Percentiles rank a stretch among this genome's conserved stretches.
phyloP scores from a whole-genome alignment of 2,797 vertebrate genomes.

The Huso huso region DNA sequence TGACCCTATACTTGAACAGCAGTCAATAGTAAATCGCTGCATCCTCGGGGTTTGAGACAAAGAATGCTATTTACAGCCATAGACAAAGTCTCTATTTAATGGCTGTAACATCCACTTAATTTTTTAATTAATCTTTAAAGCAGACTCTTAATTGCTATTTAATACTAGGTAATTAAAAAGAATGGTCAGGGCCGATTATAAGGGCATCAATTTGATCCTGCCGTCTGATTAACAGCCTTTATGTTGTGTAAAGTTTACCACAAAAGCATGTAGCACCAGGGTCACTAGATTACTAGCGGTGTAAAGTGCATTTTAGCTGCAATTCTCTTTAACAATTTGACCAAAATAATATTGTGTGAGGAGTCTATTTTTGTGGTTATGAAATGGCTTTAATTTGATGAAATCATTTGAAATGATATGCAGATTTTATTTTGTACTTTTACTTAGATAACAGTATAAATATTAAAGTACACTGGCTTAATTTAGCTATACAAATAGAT shows the following conservation, averaged over 20 bases:
- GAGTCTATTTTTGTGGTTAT: constrained; percentile 29
- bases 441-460: not conserved
- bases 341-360: constrained; percentile 48
- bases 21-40: constrained; percentile 81
- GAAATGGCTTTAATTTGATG: constrained; percentile 33
- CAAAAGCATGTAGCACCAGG: constrained; percentile 39
- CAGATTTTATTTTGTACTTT: not conserved
- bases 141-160: constrained; percentile 71
- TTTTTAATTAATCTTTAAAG: constrained; percentile 55
- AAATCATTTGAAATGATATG: constrained; percentile 34
- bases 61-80: constrained; percentile 47
- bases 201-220: constrained; percentile 40
- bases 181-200: constrained; percentile 37
- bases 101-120: constrained; percentile 50
- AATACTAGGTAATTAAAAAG: constrained; percentile 58
- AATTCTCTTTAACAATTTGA: constrained; percentile 45
- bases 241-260: constrained; percentile 46
- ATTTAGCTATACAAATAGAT: not conserved
- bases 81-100: constrained; percentile 61
- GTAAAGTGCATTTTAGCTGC: constrained; percentile 49
- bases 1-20: constrained; percentile 83
- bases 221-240: constrained; percentile 54
- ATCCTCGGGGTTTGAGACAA: constrained; percentile 51
- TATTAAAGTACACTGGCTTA: not conserved
- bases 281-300: constrained; percentile 53